Base-by-base conservation (phyloP, 2,888 invertebrate genomes). In the Orchesella flavescens region DNA sequence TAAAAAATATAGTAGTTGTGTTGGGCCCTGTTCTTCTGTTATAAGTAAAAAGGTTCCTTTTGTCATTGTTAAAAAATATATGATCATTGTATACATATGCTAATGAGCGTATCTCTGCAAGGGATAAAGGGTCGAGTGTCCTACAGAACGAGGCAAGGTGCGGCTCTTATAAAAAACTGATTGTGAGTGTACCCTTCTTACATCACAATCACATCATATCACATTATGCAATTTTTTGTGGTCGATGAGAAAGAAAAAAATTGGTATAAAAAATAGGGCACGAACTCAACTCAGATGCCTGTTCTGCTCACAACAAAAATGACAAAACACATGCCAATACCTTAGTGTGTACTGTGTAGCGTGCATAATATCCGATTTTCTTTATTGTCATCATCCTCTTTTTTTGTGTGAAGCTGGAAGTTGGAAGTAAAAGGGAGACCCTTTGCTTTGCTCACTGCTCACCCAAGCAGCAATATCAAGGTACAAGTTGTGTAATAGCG, bases 181-280 rank as follows among this genome's bases (percentile, higher is more conserved):
- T 59, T 23, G 61, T 61, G 61, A 61, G 55, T 75, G 75, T 71
- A 82, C 72, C 83, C 77, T 77, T 83, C 73, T 55, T 17, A 49
- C 59, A 74, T 68, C 55, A 72, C 81, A 75, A 15, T 63, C 43
- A 61, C 66, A 57, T n/a, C 34, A 49, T 71, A 19, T 75, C 63
- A 74, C 75, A 84, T 85, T 87, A 80, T 87, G 86, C 86, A 86
- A 85, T 87, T 87, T 87, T 87, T 87, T 87, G 87, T 87, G 87
- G 86, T 86, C 84, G 61, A 72, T 71, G 75, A 68, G 74, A 79
- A 61, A 21, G 61, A 83, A 78, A 72, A 69, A 83, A 71, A 65
- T 23, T 7, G 75, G 83, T 44, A 77, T 79, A 85, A 87, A 86
- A 86, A 85, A 83, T 86, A 83, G 86, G 85, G 85, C 85, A 85